Evolutionary conservation across 2,113 vertebrate genomes (phyloP), one percentile per base, ranked within the genome.

Genomic region (Sinocyclocheilus maitianheensis): DNA sequence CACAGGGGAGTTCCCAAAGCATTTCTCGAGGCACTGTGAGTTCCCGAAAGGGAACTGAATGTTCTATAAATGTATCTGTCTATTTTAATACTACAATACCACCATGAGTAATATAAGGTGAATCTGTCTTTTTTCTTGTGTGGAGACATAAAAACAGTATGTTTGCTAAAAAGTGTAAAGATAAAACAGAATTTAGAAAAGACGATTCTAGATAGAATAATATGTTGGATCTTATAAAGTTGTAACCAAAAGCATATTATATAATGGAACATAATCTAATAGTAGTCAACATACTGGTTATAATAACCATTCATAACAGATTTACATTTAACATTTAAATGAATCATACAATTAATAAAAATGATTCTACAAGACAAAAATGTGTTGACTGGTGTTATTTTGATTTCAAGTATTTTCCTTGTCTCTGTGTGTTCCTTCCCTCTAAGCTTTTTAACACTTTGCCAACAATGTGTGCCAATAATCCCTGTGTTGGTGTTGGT

Each of bases 381-480:
- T 75, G 37, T 72, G 72, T 24, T 51, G 22, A 74, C 2, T n/a
- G 9, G 11, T 46, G 72, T 37, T 67, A 10, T 18, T 46, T 48
- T 46, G 12, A 37, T 71, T 71, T 71, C 1, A 71, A 74, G n/a
- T 74, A n/a, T 43, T 46, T 46, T n/a, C 4, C 11, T 5, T 37
- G 3, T 37, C 30, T 69, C 30, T 71, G 5, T 74, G 71, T 46
- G 71, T 46, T 46, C 10, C 71, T 74, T 74, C 14, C 10, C 10
- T 46, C 40, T 74, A 48, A 48, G 72, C 40, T 22, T 75, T 75
- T 46, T 40, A 46, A 74, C 11, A 75, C 72, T 74, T 74, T 24
- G 72, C 72, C 72, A 51, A 51, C 2, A 51, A 51, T 22, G 4
- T 24, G 40, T 75, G 40, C 72, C 72, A 75, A n/a, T 12, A 24